A percentile compares a stretch with the other conserved stretches of the same genome.
These are phyloP conservation scores for Pomacea maculata DNA, from an alignment of 1,140 invertebrate genomes.

Conservation along the genomic window DNA sequence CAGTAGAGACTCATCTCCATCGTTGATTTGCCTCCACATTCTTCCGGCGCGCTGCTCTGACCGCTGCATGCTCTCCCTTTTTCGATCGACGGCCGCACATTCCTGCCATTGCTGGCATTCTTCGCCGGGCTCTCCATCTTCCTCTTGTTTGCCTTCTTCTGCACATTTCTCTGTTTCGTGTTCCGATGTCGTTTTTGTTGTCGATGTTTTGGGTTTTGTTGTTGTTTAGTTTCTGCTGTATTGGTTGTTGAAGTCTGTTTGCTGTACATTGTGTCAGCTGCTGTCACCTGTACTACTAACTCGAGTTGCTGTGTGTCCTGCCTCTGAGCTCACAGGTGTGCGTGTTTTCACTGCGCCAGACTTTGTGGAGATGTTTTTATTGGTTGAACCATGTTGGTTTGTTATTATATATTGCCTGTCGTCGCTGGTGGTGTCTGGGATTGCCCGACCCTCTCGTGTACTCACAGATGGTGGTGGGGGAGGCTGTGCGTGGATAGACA, in stretches of 20 bases:
- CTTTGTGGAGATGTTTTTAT: too few species aligned
- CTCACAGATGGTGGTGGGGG: background rate
- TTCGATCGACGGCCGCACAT: conserved; percentile 11
- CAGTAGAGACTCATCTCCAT: background rate
- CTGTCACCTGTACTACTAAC: too few species aligned
- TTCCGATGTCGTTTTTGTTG: background rate
- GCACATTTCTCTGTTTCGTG: background rate
- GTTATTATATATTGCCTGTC: too few species aligned
- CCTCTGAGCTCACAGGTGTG: too few species aligned
- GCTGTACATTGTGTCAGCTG: background rate
- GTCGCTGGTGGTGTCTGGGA: too few species aligned
- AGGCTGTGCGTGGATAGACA: background rate
- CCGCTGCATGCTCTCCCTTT: background rate
- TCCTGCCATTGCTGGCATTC: conserved; percentile 17
- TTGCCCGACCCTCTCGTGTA: background rate
- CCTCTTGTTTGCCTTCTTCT: background rate
- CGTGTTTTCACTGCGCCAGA: too few species aligned
- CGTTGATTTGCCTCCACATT: conserved; percentile 1
- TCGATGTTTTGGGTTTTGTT: background rate
- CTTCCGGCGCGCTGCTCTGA: background rate
- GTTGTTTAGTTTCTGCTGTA: background rate
- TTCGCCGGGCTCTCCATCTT: conserved; percentile 17
- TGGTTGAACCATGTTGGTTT: too few species aligned
- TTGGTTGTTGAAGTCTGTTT: background rate
- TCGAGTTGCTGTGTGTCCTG: too few species aligned